Evolutionary conservation across 2,113 vertebrate genomes (phyloP), one percentile per base, ranked within the genome.

Genomic region (Oncorhynchus masou): DNA sequence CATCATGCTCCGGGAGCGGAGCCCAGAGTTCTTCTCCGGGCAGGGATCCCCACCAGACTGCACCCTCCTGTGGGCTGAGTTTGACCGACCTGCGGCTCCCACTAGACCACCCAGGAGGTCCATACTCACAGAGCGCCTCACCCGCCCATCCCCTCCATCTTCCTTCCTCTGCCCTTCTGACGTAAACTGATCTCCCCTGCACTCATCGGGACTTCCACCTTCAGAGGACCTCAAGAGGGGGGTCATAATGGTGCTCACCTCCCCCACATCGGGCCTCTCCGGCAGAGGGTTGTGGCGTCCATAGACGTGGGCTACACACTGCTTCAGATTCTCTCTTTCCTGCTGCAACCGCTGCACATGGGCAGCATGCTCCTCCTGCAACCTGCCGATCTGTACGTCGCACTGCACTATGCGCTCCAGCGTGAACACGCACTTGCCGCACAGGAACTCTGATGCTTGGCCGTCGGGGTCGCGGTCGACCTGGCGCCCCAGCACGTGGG

Each of bases 351-450:
- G 89, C 77, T 91, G 93, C 34, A 92, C 71, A 49, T 85, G 82
- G 70, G 54, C 74, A 62, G 27, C 79, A 57, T 91, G 84, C 16
- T 90, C 82, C 1, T 91, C 89, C 82, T 89, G 89, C 66, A 93
- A 80, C 66, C 86, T 87, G 54, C 82, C 79, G 20, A 91, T 87
- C 71, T 88, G 74, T 12, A 92, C 73, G n/a, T 94, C 93, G 45
- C 81, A 92, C 5, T 90, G 85, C 2, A 92, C 81, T 62, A 94
- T 88, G 39, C 89, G 90, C 81, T 94, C 93, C 76, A 95, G 79
- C 88, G 89, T 90, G 77, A 91, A 92, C 71, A 90, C 91, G 34
- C 94, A 95, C 83, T 93, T 94, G 8, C 91, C 89, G 45, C 93
- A 95, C 34, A 94, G 86, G 71, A 94, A 92, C 86, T 94, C 93